Conservation (phyloP, 2,113 vertebrate species). For the Apteryx mantelli region DNA sequence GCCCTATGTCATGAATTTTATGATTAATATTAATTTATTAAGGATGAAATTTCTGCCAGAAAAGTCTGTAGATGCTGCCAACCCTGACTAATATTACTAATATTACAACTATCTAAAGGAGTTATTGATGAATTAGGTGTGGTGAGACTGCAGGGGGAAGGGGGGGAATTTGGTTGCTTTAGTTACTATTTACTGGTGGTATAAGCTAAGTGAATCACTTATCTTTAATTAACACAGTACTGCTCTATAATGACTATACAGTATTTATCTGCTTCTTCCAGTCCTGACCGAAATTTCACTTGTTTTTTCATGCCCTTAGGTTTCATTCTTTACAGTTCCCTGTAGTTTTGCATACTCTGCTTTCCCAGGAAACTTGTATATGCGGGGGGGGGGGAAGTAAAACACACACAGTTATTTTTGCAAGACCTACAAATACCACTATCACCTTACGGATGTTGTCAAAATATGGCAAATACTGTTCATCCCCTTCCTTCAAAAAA, state of each 20-base stretch:
- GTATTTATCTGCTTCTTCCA: not conserved
- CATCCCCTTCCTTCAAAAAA: not conserved
- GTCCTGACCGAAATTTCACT: not conserved
- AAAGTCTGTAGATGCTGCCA: not conserved
- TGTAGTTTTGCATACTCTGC: not conserved
- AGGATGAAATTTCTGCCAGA: not conserved
- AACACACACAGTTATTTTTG: not conserved
- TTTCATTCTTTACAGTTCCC: not conserved
- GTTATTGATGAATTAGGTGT: not conserved
- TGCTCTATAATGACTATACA: not conserved
- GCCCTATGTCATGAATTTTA: not conserved
- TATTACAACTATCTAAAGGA: fast-evolving
- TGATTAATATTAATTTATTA: not conserved
- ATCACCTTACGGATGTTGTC: not conserved
- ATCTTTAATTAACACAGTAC: not conserved
- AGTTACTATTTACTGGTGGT: not conserved
- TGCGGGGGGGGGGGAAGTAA: not conserved
- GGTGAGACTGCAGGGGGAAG: not conserved
- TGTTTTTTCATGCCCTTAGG: not conserved
- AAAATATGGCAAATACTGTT: not conserved
- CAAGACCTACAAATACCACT: not conserved
- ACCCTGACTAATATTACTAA: not conserved
- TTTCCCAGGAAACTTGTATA: not conserved
- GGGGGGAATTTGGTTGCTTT: not conserved
- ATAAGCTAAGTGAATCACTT: not conserved